Conservation (phyloP, 1,140 invertebrate species). For the Hyposmocoma kahamanoa region DNA sequence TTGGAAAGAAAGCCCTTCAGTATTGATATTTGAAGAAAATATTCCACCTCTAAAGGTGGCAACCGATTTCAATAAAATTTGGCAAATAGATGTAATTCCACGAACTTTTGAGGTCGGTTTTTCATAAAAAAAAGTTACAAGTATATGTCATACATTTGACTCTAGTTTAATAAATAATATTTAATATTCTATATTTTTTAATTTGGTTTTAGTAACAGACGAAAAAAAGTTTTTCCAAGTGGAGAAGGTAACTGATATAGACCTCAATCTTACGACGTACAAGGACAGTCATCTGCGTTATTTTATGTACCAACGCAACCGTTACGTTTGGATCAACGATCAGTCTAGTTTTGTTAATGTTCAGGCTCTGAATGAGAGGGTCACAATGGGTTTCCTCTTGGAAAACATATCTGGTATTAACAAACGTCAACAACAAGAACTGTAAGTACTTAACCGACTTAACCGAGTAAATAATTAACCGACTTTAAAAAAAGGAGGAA, state of each 20-base stretch:
- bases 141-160: too few species aligned
- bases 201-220: conserved; percentile 62
- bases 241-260: conserved; percentile 54
- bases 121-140: too few species aligned
- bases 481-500: too few species aligned
- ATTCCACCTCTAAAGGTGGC: too few species aligned
- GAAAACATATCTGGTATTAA: conserved; percentile 69
- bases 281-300: conserved; percentile 63
- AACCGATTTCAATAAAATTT: too few species aligned
- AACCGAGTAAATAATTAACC: conserved; percentile 3
- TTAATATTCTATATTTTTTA: conserved; percentile 8
- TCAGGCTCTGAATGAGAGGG: conserved; percentile 66
- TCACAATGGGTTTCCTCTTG: conserved; percentile 66
- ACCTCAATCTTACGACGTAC: conserved; percentile 62
- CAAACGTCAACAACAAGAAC: conserved; percentile 69
- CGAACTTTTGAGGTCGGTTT: too few species aligned
- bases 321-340: conserved; percentile 72
- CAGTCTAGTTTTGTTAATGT: conserved; percentile 67
- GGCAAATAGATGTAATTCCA: too few species aligned
- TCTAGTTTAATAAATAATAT: conserved; percentile 8
- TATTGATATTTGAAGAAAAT: too few species aligned
- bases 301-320: conserved; percentile 73
- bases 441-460: too few species aligned
- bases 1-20: too few species aligned
- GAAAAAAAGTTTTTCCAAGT: conserved; percentile 55